Percentiles rank a stretch among this genome's conserved stretches.
phyloP scores from a whole-genome alignment of 2,888 invertebrate species.

The Ophioninae sp. region DNA sequence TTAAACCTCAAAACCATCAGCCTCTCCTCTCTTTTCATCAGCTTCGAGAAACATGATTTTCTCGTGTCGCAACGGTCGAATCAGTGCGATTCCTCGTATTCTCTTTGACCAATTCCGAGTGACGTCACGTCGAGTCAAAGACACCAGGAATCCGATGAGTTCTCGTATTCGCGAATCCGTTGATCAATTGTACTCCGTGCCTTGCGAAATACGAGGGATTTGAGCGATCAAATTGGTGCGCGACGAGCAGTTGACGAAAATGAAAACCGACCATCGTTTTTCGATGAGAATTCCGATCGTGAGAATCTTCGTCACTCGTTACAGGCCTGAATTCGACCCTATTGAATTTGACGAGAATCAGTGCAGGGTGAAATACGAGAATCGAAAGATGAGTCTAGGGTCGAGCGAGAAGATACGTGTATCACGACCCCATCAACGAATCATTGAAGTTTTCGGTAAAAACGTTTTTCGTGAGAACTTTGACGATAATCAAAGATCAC shows the following conservation, averaged over 20 bases:
- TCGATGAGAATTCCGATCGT: slow-evolving; percentile 12
- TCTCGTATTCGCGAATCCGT: not conserved
- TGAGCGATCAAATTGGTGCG: slow-evolving; percentile 12
- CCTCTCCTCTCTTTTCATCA: not conserved
- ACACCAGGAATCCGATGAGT: not conserved
- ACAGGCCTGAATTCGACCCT: slow-evolving; percentile 45
- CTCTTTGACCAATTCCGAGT: not conserved
- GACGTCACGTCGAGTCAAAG: not conserved
- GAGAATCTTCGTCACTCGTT: slow-evolving; percentile 44
- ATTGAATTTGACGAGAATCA: not conserved
- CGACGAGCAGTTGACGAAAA: slow-evolving; percentile 11
- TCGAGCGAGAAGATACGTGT: slow-evolving; percentile 12
- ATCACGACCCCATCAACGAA: not conserved
- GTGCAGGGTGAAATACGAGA: slow-evolving; percentile 2
- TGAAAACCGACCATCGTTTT: slow-evolving; percentile 13
- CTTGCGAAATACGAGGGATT: slow-evolving; percentile 30
- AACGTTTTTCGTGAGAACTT: not conserved
- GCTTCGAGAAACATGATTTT: not conserved
- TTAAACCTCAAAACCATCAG: slow-evolving; percentile 64
- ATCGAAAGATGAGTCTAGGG: slow-evolving; percentile 17
- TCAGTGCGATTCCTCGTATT: not conserved
- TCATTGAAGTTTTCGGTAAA: not conserved
- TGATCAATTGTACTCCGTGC: slow-evolving; percentile 14
- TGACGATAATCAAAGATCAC: not conserved
- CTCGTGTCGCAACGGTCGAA: slow-evolving; percentile 8